A percentile compares a stretch with the other conserved stretches of the same genome.
Conservation (phyloP, 2,888 invertebrate genomes). For the Druceiella hillmani region DNA sequence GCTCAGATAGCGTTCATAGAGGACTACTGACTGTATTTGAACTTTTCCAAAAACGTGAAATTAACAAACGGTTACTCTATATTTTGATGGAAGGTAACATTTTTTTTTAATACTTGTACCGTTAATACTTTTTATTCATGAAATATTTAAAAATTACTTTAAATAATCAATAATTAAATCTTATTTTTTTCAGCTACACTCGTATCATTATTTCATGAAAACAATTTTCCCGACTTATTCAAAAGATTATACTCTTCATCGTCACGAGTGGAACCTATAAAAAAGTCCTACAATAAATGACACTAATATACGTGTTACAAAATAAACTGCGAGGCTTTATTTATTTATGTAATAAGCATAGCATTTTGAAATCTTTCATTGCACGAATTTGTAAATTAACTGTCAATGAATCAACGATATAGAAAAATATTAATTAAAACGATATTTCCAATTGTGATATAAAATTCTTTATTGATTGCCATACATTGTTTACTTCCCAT, state of each 20-base stretch:
- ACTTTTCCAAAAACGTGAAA: conserved; percentile 77
- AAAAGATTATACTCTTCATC: conserved; percentile 67
- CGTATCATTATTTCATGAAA: conserved; percentile 73
- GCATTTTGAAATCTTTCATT: too few species aligned
- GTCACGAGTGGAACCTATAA: conserved; percentile 44
- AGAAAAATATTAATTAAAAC: too few species aligned
- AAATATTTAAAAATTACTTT: too few species aligned
- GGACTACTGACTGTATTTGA: conserved; percentile 82
- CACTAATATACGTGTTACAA: too few species aligned
- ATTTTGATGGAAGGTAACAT: conserved; percentile 78
- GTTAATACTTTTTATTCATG: conserved; percentile 3
- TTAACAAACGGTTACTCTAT: conserved; percentile 78
- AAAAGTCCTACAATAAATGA: too few species aligned
- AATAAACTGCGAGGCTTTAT: too few species aligned
- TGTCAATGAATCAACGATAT: too few species aligned
- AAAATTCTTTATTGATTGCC: too few species aligned
- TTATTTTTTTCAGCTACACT: conserved; percentile 41
- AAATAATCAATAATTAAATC: not conserved
- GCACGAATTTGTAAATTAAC: too few species aligned
- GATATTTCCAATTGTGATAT: too few species aligned
- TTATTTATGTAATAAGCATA: too few species aligned
- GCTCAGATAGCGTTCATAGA: conserved; percentile 78
- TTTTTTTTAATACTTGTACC: conserved; percentile 10
- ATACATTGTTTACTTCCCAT: too few species aligned
- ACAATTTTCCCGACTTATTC: conserved; percentile 66